These are phyloP conservation scores for Phasianus colchicus DNA, from an alignment of 2,113 vertebrate species.

Conservation along the genomic window DNA sequence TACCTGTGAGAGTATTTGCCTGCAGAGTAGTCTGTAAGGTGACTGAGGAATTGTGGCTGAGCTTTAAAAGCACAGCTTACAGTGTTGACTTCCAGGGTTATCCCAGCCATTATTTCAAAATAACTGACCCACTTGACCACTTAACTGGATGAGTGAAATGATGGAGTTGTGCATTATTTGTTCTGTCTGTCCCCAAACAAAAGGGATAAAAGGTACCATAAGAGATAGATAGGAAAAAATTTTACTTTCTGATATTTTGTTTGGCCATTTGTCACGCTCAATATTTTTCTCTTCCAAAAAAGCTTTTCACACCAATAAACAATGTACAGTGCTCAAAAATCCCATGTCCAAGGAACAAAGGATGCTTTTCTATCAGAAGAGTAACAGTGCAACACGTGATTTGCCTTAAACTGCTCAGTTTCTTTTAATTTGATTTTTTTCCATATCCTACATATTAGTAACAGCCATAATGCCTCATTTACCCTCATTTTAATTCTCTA, in stretches of 20 bases:
- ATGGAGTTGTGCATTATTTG: neutral
- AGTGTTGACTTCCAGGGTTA: neutral
- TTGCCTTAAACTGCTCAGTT: neutral
- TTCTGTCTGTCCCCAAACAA: neutral
- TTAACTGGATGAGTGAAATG: neutral
- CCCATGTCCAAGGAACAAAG: neutral
- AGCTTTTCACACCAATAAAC: neutral
- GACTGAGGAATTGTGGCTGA: neutral
- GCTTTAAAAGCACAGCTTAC: neutral
- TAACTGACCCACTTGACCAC: neutral
- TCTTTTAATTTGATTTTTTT: neutral
- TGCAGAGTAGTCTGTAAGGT: neutral
- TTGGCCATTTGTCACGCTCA: neutral
- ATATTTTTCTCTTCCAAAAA: neutral
- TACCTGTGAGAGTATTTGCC: neutral
- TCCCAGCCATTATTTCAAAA: neutral
- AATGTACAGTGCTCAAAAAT: neutral
- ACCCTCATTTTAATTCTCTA: neutral
- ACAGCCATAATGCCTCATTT: neutral
- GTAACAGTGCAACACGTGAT: neutral
- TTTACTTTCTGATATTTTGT: neutral
- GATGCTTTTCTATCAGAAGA: neutral
- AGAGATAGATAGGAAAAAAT: neutral
- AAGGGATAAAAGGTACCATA: neutral
- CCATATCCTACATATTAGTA: neutral